Evolutionary conservation across 2,113 vertebrate genomes (phyloP).

Genomic region (Epinephelus cyanopodus): DNA sequence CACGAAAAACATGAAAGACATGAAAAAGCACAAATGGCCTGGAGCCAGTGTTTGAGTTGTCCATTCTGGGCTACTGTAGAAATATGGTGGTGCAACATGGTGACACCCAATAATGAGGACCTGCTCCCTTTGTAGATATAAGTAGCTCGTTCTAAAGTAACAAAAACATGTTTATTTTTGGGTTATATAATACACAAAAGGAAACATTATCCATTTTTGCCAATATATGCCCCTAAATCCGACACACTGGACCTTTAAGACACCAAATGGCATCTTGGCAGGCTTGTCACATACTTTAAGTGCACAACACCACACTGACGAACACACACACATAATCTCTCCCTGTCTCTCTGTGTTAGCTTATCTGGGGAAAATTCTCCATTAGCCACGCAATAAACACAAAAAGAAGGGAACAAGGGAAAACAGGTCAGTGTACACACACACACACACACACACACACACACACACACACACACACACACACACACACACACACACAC

Average conservation of each 20-base stretch:
- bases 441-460: slow-evolving; percentile 12
- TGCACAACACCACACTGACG: neutral
- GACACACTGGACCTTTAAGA: neutral
- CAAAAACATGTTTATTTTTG: too few species aligned
- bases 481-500: slow-evolving; percentile 18
- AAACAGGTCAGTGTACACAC: slow-evolving; percentile 21
- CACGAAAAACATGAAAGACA: too few species aligned
- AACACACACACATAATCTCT: neutral
- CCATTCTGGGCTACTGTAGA: too few species aligned
- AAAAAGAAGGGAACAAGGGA: slow-evolving; percentile 25
- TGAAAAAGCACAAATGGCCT: too few species aligned
- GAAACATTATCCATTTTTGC: too few species aligned
- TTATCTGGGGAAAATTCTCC: slow-evolving; percentile 30
- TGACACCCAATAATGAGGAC: too few species aligned
- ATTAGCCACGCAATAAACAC: slow-evolving; percentile 27
- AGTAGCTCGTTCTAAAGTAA: too few species aligned
- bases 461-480: slow-evolving; percentile 7
- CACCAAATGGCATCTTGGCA: neutral
- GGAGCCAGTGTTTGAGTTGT: too few species aligned
- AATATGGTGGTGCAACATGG: too few species aligned
- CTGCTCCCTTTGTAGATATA: too few species aligned
- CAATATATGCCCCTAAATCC: too few species aligned
- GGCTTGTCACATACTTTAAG: neutral
- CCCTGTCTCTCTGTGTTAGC: neutral
- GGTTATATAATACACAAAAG: too few species aligned